A percentile compares a stretch with the other conserved stretches of the same genome.
Conservation (phyloP, 2,888 invertebrate species). For the Parasteatoda lunata region DNA sequence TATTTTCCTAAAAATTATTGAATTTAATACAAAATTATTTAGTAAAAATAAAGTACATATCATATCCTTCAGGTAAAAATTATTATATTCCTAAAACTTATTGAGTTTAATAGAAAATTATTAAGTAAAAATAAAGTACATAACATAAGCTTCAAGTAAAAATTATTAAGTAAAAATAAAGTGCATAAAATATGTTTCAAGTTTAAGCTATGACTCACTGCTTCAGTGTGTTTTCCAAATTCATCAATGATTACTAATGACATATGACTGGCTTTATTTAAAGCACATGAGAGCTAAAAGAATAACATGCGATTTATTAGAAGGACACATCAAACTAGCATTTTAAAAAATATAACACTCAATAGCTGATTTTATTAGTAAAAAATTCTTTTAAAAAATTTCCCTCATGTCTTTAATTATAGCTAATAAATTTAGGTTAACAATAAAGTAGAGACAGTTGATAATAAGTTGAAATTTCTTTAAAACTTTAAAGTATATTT, state of each 20-base stretch:
- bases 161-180: neutral
- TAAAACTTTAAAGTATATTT: too few species aligned
- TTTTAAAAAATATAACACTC: neutral
- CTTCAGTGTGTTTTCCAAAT: conserved; percentile 88
- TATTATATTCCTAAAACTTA: too few species aligned
- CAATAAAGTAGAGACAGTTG: neutral
- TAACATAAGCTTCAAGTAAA: neutral
- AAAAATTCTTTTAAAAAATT: neutral
- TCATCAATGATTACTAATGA: conserved; percentile 90
- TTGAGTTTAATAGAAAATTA: neutral
- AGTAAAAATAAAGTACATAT: too few species aligned
- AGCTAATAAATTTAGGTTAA: neutral
- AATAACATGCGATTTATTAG: neutral
- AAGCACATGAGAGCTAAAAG: conserved; percentile 82
- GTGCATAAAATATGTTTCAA: neutral
- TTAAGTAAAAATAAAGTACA: neutral
- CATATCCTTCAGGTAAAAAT: too few species aligned
- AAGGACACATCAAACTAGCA: too few species aligned
- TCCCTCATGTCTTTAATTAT: neutral
- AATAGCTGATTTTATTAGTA: neutral
- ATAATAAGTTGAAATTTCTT: too few species aligned
- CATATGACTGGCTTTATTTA: conserved; percentile 79
- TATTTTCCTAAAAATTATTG: too few species aligned
- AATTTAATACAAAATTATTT: too few species aligned
- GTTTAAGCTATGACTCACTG: conserved; percentile 71